Conservation (phyloP, 37 sponge, comb jelly and placozoan species). For the Eunapius fragilis region DNA sequence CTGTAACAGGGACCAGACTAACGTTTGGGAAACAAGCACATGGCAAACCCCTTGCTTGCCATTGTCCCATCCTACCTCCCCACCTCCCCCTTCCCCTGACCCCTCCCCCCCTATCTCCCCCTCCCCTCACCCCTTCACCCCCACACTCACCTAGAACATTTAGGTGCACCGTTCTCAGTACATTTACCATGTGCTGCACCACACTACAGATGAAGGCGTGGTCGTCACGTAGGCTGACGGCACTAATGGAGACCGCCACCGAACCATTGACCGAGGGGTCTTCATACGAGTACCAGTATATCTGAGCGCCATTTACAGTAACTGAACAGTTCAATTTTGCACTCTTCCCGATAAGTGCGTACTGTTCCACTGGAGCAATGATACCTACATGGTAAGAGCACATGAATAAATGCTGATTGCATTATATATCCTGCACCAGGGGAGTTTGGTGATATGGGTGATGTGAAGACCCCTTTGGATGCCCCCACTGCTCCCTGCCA, state of each 20-base stretch:
- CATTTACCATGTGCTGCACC: background rate
- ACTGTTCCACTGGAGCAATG: background rate
- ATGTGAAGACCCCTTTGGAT: too few relatives aligned
- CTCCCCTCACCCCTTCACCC: too few relatives aligned
- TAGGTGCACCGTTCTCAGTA: background rate
- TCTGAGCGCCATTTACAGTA: background rate
- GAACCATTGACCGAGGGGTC: background rate
- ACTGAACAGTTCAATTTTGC: background rate
- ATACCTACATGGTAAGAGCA: background rate
- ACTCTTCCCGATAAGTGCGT: background rate
- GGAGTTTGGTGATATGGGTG: too few relatives aligned
- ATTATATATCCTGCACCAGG: too few relatives aligned
- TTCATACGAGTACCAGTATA: background rate
- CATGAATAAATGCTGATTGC: too few relatives aligned
- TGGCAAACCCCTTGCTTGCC: background rate
- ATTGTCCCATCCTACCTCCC: background rate
- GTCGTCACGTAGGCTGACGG: background rate
- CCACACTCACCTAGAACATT: background rate
- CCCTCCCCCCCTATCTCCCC: too few relatives aligned
- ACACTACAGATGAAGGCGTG: background rate
- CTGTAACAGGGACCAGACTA: too few relatives aligned
- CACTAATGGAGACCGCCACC: background rate
- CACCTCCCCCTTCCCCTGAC: too few relatives aligned
- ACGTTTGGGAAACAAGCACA: too few relatives aligned
- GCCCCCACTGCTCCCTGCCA: too few relatives aligned